Conservation (phyloP, 2,888 invertebrate species). For the Sepioteuthis lessoniana region DNA sequence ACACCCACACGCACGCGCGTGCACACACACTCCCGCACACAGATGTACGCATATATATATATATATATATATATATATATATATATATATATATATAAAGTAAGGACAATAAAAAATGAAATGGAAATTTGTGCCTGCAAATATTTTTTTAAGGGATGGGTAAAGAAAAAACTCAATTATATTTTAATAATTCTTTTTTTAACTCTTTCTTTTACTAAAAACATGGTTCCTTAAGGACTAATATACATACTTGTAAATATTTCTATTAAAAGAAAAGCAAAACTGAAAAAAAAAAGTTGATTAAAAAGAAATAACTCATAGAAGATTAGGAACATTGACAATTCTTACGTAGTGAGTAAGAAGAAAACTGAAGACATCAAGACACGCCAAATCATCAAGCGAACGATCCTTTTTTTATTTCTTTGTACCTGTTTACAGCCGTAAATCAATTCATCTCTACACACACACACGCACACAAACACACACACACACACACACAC, state of each 20-base stretch:
- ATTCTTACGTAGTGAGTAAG: neutral
- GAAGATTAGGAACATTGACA: neutral
- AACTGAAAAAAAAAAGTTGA: neutral
- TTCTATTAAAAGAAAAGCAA: neutral
- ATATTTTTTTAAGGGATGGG: neutral
- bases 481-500: neutral
- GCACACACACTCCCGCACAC: neutral
- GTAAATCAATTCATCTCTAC: no score
- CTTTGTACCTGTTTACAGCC: neutral
- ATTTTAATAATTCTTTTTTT: neutral
- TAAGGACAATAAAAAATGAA: neutral
- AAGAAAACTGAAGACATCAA: neutral
- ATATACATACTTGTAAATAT: neutral
- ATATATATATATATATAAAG: neutral
- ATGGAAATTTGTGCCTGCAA: neutral
- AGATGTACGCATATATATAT: neutral
- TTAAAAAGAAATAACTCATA: neutral
- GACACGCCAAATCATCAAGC: neutral
- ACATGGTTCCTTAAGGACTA: neutral
- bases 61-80: neutral
- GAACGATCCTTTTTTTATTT: neutral
- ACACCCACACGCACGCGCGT: neutral
- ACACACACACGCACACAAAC: neutral
- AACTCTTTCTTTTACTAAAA: neutral
- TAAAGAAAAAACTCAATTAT: neutral